Evolutionary conservation across 2,888 invertebrate genomes (phyloP).

Genomic region (Drosophila demipolita): DNA sequence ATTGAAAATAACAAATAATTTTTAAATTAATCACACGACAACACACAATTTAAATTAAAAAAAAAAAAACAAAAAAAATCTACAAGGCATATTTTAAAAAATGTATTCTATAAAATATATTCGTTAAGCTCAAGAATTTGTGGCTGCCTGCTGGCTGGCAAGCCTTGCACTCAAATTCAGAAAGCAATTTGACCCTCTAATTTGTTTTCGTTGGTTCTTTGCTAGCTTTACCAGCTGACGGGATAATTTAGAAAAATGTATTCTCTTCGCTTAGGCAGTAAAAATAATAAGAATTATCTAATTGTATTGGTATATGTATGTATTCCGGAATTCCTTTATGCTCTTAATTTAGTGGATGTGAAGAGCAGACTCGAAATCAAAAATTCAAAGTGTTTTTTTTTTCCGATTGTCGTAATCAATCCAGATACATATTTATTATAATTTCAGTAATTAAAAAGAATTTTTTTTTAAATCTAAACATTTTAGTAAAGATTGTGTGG

Average conservation of each 20-base stretch:
- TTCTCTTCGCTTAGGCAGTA: slow-evolving; percentile 25
- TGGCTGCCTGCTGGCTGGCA: neutral
- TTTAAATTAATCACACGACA: slow-evolving; percentile 31
- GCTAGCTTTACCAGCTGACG: neutral
- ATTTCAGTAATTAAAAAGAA: slow-evolving; percentile 21
- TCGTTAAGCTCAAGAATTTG: slow-evolving; percentile 7
- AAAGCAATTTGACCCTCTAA: neutral
- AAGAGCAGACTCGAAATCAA: neutral
- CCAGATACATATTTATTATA: slow-evolving; percentile 17
- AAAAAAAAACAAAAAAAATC: slow-evolving; percentile 17
- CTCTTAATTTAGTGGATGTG: slow-evolving; percentile 12
- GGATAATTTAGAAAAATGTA: slow-evolving; percentile 25
- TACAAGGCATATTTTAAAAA: slow-evolving; percentile 20
- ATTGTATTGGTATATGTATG: slow-evolving; percentile 46
- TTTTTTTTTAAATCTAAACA: slow-evolving; percentile 15
- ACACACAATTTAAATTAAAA: slow-evolving; percentile 27
- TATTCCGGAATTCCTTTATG: slow-evolving; percentile 43
- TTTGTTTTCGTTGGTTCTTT: neutral
- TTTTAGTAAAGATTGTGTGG: slow-evolving; percentile 63
- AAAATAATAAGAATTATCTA: slow-evolving; percentile 23
- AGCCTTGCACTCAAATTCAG: slow-evolving; percentile 6
- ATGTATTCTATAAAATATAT: slow-evolving; percentile 27
- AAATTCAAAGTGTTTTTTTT: neutral
- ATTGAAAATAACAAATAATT: slow-evolving; percentile 70
- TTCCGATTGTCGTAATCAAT: slow-evolving; percentile 24